Base-by-base conservation (phyloP, 1,140 invertebrate species). In the Bombus cullumanus region DNA sequence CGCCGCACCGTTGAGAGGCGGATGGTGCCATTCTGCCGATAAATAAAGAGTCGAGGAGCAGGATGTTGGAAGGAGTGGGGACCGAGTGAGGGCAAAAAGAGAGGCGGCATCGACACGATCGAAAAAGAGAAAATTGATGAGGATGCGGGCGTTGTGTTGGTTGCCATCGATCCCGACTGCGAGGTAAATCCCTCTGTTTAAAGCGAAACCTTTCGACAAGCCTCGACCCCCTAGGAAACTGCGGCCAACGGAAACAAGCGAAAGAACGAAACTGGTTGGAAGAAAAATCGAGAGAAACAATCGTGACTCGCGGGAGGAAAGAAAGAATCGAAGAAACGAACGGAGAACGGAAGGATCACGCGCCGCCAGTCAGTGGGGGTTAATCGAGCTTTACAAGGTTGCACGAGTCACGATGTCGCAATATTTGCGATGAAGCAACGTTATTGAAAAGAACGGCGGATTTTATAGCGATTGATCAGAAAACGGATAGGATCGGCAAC, bases 111-210 rank as follows among this genome's bases (percentile, higher is more conserved):
- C 57, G 62, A 53, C 73, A 53, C 73, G 43, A 37, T 53, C 18
- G 53, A 66, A 77, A 76, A 74, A 73, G 43, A 71, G 77, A 43
- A 41, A 90, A 90, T 90, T 83, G 80, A 87, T 53, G 88, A 90
- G 81, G 88, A 90, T 88, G 79, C 84, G 85, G 83, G 83, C 85
- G 71, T 87, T 66, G 81, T 85, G 85, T 85, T 77, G 78, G 53
- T 68, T 81, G 72, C 83, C 88, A 89, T 89, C 87, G 83, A 79
- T 71, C 73, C 85, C 71, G 64, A 43, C 86, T 80, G 83, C 57
- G 74, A 81, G 76, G 69, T 88, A 90, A 90, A 90, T 85, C 88
- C 79, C 88, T 77, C 78, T 83, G 88, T 85, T 89, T 89, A 86
- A 83, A 84, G 34, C 85, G 57, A 79, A 80, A 86, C 53, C 79